Evolutionary conservation across 2,888 invertebrate species (phyloP).

Genomic region (Cheilosia soror): DNA sequence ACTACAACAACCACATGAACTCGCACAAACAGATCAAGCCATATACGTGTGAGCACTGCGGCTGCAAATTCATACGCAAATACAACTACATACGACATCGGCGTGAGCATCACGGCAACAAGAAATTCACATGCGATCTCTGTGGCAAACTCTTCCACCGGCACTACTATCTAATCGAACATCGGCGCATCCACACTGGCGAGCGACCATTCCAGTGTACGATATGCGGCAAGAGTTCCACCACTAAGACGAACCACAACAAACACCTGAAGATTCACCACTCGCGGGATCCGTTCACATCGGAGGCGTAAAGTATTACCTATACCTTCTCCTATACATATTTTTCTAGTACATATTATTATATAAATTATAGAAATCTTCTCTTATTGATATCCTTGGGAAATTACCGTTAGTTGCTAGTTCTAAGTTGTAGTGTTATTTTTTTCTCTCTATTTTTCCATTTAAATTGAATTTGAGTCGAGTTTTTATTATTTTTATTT

Average conservation of each 20-base stretch:
- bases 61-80: slow-evolving; percentile 94
- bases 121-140: slow-evolving; percentile 89
- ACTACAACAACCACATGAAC: slow-evolving; percentile 93
- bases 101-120: slow-evolving; percentile 91
- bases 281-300: slow-evolving; percentile 93
- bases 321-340: slow-evolving; percentile 68
- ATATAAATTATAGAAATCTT: slow-evolving; percentile 33
- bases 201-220: slow-evolving; percentile 91
- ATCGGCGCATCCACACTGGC: slow-evolving; percentile 93
- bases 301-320: slow-evolving; percentile 85
- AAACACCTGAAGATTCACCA: slow-evolving; percentile 96
- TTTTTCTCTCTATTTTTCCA: slow-evolving; percentile 18
- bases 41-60: slow-evolving; percentile 94
- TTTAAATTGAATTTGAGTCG: slow-evolving; percentile 47
- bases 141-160: slow-evolving; percentile 94
- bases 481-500: slow-evolving; percentile 28
- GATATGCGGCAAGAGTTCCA: slow-evolving; percentile 94
- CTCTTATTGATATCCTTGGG: slow-evolving; percentile 34
- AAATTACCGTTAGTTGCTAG: slow-evolving; percentile 25
- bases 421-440: slow-evolving; percentile 28
- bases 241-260: slow-evolving; percentile 95
- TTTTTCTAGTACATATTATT: slow-evolving; percentile 37
- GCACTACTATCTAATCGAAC: slow-evolving; percentile 94
- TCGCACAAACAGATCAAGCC: slow-evolving; percentile 93
- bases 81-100: slow-evolving; percentile 95